A percentile compares a stretch with the other conserved stretches of the same genome.
phyloP scores from a whole-genome alignment of 1,140 invertebrate species.

The Bombus turneri region DNA sequence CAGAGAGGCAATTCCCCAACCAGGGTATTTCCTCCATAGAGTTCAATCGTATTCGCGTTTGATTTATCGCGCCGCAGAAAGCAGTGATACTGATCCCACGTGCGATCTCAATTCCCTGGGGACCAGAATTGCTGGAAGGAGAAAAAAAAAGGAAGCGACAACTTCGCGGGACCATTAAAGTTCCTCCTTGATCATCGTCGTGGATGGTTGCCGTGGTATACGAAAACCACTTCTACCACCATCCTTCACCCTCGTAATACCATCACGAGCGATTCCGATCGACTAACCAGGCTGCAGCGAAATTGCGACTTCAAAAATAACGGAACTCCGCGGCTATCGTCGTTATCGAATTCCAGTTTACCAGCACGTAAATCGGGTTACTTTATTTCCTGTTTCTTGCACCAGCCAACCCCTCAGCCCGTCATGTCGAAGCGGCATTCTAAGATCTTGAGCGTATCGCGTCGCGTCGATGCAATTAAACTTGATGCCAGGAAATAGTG shows the following conservation, averaged over 20 bases:
- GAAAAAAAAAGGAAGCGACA: too few relatives aligned
- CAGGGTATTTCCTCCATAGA: neutral
- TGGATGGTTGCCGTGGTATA: neutral
- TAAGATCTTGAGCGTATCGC: neutral
- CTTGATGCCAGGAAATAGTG: conserved; percentile 29
- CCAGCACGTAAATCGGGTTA: conserved; percentile 42
- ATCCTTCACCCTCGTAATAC: neutral
- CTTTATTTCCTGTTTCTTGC: conserved; percentile 39
- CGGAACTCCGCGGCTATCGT: conserved; percentile 28
- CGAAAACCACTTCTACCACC: neutral
- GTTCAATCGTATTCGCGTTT: conserved; percentile 2
- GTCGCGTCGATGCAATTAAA: conserved; percentile 39
- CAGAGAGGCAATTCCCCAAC: neutral
- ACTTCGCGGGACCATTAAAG: neutral
- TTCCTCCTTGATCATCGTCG: conserved; percentile 9
- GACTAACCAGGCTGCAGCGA: neutral
- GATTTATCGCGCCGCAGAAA: neutral
- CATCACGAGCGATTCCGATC: neutral
- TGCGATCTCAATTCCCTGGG: neutral
- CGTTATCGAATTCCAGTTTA: conserved; percentile 39
- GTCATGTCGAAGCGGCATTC: neutral
- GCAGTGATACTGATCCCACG: conserved; percentile 5
- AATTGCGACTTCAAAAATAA: conserved; percentile 31
- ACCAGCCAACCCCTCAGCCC: neutral
- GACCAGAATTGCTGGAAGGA: neutral